Evolutionary conservation across 2,113 vertebrate genomes (phyloP).

Genomic region (Psittacara wagleri): DNA sequence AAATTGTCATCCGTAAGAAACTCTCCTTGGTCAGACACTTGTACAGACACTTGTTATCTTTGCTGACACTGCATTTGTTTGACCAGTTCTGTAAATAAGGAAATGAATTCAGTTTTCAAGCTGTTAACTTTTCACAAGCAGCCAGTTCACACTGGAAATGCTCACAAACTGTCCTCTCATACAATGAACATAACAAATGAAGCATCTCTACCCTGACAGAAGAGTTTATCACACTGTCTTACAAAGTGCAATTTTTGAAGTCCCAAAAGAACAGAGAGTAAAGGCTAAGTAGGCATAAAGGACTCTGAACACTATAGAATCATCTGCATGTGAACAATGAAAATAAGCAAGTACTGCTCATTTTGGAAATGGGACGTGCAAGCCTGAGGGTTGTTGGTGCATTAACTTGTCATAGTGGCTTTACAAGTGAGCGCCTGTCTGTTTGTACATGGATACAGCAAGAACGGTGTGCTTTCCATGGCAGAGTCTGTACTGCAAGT

Average conservation of each 20-base stretch:
- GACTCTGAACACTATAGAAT: background rate
- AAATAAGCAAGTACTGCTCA: background rate
- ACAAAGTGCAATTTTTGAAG: background rate
- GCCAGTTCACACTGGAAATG: background rate
- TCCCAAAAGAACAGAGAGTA: background rate
- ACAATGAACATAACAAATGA: background rate
- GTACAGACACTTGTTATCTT: background rate
- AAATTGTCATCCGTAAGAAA: background rate
- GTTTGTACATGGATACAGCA: background rate
- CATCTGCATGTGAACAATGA: background rate
- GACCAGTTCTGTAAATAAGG: background rate
- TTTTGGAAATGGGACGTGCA: conserved; percentile 30
- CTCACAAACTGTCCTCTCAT: background rate
- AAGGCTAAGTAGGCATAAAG: background rate
- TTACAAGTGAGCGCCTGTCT: conserved; percentile 50
- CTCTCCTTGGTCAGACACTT: background rate
- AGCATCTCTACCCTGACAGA: background rate
- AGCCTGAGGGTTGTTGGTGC: conserved; percentile 26
- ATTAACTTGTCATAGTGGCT: conserved; percentile 37
- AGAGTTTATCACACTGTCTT: background rate
- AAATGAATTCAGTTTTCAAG: background rate
- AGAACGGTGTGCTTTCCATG: background rate
- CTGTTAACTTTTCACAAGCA: background rate
- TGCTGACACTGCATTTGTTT: background rate
- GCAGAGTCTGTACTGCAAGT: background rate